Evolutionary conservation across 2,888 invertebrate species (phyloP), one percentile per base, ranked within the genome.

Genomic region (Perithous albicinctus): DNA sequence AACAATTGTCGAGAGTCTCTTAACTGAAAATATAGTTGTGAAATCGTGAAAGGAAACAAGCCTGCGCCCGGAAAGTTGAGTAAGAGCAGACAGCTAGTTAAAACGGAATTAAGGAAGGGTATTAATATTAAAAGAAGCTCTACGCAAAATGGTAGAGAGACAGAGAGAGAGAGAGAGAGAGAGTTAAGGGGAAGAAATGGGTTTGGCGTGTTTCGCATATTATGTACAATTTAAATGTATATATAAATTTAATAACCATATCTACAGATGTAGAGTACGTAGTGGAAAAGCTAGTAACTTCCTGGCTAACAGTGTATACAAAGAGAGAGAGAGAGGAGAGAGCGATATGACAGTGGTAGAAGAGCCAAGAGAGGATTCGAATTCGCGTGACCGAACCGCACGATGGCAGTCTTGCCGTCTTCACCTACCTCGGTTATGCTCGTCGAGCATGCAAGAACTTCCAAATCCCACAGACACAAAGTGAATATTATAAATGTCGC

Each of bases 401-500:
- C 48, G 32, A 35, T 51, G 77, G 61, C 41, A 72, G 67, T 77
- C 77, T 73, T 67, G 43, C 59, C 72, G 18, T 73, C 67, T 56
- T 56, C 73, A 43, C 56, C 56, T 15, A 56, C 43, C 56, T 41
- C 74, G 73, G 83, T 59, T 83, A 77, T 72, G 66, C 67, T 73
- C 48, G 51, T 63, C 73, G 73, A 38, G 73, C 77, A 74, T 77
- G 77, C 77, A 73, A 77, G 80, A 83, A 83, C 77, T 83, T 83
- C 69, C 74, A 74, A 80, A 83, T 83, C 83, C 77, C 64, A 69
- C 63, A 80, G 83, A 80, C 80, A 80, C 83, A 76, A 77, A 81
- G 81, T 81, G 81, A 81, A 81, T 81, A 80, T 85, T 84, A 83
- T 85, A 81, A 76, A 83, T 84, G 74, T 79, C 78, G 66, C 82